phyloP scores from a whole-genome alignment of 2,888 invertebrate species.

The Dynastes maya region DNA sequence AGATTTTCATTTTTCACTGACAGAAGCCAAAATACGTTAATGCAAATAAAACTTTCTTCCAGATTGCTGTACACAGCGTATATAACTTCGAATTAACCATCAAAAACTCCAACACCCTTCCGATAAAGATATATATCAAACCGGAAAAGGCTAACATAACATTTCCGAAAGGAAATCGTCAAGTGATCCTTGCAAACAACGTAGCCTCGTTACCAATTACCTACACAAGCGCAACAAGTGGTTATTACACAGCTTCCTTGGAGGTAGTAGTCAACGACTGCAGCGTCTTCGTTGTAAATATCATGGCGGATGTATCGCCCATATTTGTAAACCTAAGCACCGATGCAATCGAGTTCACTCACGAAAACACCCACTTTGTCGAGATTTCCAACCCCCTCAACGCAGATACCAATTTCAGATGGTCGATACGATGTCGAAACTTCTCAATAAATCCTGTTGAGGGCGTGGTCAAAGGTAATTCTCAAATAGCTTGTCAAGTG shows the following conservation, averaged over 20 bases:
- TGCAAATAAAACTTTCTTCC: not conserved
- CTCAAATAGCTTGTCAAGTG: not conserved
- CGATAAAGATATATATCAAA: slow-evolving; percentile 31
- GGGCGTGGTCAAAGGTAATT: slow-evolving; percentile 4
- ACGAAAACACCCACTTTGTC: not conserved
- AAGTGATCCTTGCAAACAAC: slow-evolving; percentile 16
- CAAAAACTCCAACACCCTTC: slow-evolving; percentile 19
- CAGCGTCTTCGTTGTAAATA: slow-evolving; percentile 8
- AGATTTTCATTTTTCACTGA: not conserved
- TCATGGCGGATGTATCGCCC: slow-evolving; percentile 10
- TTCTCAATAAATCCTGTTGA: slow-evolving; percentile 11
- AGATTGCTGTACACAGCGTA: slow-evolving; percentile 31
- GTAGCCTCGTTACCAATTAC: slow-evolving; percentile 6
- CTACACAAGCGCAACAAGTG: slow-evolving; percentile 25
- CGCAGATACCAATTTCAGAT: slow-evolving; percentile 1
- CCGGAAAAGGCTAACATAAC: slow-evolving; percentile 17
- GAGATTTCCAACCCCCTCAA: slow-evolving; percentile 16
- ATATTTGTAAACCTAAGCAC: not conserved
- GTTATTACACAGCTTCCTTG: slow-evolving; percentile 17
- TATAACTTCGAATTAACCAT: slow-evolving; percentile 25
- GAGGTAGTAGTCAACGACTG: slow-evolving; percentile 30
- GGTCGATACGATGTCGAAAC: not conserved
- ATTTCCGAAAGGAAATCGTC: slow-evolving; percentile 36
- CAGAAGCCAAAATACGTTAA: no score
- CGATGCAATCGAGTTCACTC: slow-evolving; percentile 1